phyloP scores from a whole-genome alignment of 1,140 invertebrate genomes.

The Zaprionus kolodkinae region DNA sequence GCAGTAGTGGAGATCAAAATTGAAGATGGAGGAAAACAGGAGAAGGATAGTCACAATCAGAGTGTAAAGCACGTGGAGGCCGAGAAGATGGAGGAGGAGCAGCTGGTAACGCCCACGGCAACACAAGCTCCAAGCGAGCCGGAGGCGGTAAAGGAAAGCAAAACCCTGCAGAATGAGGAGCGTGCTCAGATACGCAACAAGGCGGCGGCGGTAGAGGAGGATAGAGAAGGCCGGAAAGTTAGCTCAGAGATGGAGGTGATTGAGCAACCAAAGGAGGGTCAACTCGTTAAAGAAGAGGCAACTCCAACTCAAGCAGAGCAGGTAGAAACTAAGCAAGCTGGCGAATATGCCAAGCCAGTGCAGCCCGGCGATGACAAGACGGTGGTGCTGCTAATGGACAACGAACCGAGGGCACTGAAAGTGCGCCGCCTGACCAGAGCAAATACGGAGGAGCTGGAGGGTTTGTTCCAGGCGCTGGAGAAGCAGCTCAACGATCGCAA shows the following conservation, averaged over 20 bases:
- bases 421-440: conserved; percentile 73
- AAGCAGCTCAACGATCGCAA: conserved; percentile 73
- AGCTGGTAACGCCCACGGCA: not conserved
- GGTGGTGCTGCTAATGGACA: conserved; percentile 74
- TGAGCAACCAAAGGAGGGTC: not conserved
- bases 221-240: not conserved
- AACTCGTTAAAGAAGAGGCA: not conserved
- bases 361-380: conserved; percentile 71
- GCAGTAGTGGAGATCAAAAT: not conserved
- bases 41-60: conserved; percentile 28
- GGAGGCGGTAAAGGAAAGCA: conserved; percentile 61
- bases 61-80: conserved; percentile 56
- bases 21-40: not conserved
- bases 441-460: conserved; percentile 78
- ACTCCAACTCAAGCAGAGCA: not conserved
- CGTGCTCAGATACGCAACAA: conserved; percentile 50
- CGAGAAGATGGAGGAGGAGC: conserved; percentile 35
- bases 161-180: conserved; percentile 64
- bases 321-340: not conserved
- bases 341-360: not conserved
- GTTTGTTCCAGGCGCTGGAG: conserved; percentile 74
- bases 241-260: not conserved
- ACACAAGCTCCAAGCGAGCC: conserved; percentile 31
- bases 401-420: conserved; percentile 71
- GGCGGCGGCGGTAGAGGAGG: conserved; percentile 18